Conservation (phyloP, 2,797 vertebrate species). For the Apodemus agrarius region DNA sequence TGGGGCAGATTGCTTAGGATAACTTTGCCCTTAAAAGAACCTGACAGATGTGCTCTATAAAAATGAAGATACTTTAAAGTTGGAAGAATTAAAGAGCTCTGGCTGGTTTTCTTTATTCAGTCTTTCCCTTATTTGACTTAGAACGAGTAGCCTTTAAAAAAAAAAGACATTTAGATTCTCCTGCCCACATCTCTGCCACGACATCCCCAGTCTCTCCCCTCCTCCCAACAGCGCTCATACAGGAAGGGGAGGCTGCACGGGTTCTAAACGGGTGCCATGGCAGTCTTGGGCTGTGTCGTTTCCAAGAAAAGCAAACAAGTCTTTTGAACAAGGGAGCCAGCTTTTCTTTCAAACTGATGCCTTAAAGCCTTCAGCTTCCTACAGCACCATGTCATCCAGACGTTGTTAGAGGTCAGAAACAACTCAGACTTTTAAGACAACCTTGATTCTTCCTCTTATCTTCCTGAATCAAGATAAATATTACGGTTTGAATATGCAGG, state of each 20-base stretch:
- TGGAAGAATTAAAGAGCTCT: background rate
- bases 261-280: background rate
- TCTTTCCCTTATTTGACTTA: background rate
- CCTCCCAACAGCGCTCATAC: no score
- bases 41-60: conserved; percentile 42
- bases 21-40: conserved; percentile 64
- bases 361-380: background rate
- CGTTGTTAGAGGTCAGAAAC: background rate
- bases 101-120: background rate
- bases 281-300: background rate
- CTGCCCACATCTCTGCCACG: no score
- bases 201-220: background rate
- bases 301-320: background rate
- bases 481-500: background rate
- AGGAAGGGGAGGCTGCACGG: background rate
- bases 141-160: background rate
- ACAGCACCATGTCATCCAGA: background rate
- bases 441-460: no score
- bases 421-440: background rate
- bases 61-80: conserved; percentile 13
- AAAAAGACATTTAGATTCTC: background rate
- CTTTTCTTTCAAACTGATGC: background rate
- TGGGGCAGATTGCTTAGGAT: background rate
- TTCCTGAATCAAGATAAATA: background rate
- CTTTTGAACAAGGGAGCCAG: background rate